Base-by-base conservation (phyloP, 2,797 vertebrate genomes). In the Tangara arthus region DNA sequence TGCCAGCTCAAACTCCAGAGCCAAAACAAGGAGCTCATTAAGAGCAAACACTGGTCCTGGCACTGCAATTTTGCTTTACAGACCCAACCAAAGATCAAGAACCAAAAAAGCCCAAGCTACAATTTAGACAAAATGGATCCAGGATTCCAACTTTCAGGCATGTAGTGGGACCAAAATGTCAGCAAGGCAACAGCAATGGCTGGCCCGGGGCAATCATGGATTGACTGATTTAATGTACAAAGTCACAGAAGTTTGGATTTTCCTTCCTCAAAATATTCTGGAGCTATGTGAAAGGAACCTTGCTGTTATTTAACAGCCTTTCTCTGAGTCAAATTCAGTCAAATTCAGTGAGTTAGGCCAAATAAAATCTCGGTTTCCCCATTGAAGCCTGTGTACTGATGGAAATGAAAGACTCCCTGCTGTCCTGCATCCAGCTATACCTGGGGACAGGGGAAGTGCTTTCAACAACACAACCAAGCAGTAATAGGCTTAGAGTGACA, bases 1-100 rank as follows among this genome's bases (percentile, higher is more conserved):
- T 50, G 37, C 66, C 71, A 75, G 82, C 55, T 82, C 39, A 18
- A 46, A 69, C 26, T 64, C 30, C 79, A 72, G 87, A 81, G 87
- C 82, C 84, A 69, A 77, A 89, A 49, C 28, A 22, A 52, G 41
- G 34, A 72, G 23, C 46, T 83, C 39, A 21, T 93, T 70, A 71
- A 47, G 39, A 60, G 44, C 81, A 47, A 50, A 60, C 32, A 30
- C 34, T 56, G 20, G 52, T 35, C n/a, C 28, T 83, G 63, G 35
- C 41, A 35, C 30, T 55, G 37, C 15, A 52, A 26, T 35, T 80
- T 12, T 63, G 63, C 50, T 78, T 75, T 39, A 52, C 46, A 66
- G 44, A 73, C 37, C 52, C 17, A 41, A 13, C 30, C 24, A 61
- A 77, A 83, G 65, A 81, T 13, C 2, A 3, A 46, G 55, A 37